A percentile compares a stretch with the other conserved stretches of the same genome.
phyloP scores from a whole-genome alignment of 2,888 invertebrate species.

The Pseudococcus jackbeardsleyi region DNA sequence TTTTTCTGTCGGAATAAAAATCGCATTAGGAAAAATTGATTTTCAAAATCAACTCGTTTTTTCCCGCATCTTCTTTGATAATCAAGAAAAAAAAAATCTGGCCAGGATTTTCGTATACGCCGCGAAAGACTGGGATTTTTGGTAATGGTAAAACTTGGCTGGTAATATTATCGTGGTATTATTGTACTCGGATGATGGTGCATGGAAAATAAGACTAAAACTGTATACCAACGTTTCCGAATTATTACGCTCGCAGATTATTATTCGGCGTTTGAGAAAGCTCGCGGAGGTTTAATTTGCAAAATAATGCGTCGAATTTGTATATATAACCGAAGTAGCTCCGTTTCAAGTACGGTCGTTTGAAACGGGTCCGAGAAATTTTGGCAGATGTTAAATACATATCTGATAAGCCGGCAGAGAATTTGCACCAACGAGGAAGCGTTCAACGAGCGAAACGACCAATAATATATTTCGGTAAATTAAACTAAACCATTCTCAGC shows the following conservation, averaged over 20 bases:
- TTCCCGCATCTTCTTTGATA: background rate
- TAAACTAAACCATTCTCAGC: background rate
- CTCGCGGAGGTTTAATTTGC: background rate
- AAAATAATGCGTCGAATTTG: background rate
- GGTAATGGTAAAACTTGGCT: background rate
- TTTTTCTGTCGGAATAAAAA: background rate
- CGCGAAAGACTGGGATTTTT: background rate
- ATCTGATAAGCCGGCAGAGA: background rate
- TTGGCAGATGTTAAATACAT: conserved; percentile 12
- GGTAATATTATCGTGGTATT: background rate
- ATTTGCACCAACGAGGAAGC: background rate
- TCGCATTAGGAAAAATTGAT: no score
- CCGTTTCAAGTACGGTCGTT: background rate
- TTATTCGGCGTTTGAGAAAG: background rate
- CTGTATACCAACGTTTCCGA: background rate
- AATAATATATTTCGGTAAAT: background rate
- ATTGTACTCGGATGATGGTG: background rate
- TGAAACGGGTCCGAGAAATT: conserved; percentile 5
- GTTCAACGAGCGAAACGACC: background rate
- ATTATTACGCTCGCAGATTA: background rate
- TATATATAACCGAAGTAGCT: background rate
- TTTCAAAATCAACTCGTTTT: no score
- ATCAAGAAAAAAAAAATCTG: no score
- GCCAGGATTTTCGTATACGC: background rate
- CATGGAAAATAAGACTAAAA: background rate